These are phyloP conservation scores for Vulpes vulpes DNA, from an alignment of 2,113 vertebrate genomes.

Conservation along the genomic window DNA sequence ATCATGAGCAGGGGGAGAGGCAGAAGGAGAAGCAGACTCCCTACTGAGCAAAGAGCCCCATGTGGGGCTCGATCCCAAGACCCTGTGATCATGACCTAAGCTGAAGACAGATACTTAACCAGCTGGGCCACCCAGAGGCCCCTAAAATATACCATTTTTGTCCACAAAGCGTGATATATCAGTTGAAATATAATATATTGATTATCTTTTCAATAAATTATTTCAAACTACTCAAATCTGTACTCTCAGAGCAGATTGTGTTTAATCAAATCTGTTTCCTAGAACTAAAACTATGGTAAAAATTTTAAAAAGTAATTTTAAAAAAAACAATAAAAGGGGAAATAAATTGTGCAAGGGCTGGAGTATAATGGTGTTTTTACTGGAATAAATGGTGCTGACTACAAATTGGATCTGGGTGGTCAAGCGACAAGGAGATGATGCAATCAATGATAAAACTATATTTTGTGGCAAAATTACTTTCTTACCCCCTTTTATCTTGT, in stretches of 20 bases:
- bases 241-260: neutral
- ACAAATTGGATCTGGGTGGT: slow-evolving; percentile 19
- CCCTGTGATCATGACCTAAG: neutral
- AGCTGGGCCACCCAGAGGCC: neutral
- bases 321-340: neutral
- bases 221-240: neutral
- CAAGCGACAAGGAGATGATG: neutral
- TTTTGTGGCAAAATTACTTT: neutral
- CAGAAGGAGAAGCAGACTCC: neutral
- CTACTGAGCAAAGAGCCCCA: neutral
- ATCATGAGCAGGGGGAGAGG: neutral
- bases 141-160: neutral
- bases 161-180: neutral
- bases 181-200: neutral
- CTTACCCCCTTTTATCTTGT: neutral
- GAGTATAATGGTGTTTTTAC: slow-evolving; percentile 9
- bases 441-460: neutral
- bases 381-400: slow-evolving; percentile 16
- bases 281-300: slow-evolving; percentile 12
- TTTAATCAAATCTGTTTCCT: neutral
- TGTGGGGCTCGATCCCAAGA: neutral
- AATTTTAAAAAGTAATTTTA: slow-evolving; percentile 3
- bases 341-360: slow-evolving; percentile 33
- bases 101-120: neutral
- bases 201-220: neutral